Percentiles rank a stretch among this genome's conserved stretches.
Evolutionary conservation across 2,113 vertebrate species (phyloP).

Genomic region (Motacilla alba): DNA sequence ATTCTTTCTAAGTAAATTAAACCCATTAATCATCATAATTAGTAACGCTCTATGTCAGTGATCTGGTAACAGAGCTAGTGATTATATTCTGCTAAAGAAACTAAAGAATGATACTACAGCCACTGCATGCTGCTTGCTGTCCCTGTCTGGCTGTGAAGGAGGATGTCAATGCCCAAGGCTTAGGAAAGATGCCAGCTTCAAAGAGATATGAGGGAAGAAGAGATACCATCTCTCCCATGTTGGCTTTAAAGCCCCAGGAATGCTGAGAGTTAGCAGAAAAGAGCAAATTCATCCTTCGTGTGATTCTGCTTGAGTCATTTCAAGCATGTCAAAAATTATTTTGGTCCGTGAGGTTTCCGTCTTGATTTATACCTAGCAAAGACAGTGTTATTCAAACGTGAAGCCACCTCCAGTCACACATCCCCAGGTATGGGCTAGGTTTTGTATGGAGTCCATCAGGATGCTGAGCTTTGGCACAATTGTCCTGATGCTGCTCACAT

Average conservation of each 20-base stretch:
- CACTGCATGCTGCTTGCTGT: not conserved
- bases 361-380: not conserved
- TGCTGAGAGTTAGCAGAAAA: not conserved
- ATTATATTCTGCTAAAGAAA: slow-evolving; percentile 21
- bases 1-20: slow-evolving; percentile 69
- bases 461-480: not conserved
- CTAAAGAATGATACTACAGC: not conserved
- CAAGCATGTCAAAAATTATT: not conserved
- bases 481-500: not conserved
- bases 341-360: not conserved
- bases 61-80: slow-evolving; percentile 31
- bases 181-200: not conserved
- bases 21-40: slow-evolving; percentile 70
- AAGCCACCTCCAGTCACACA: not conserved
- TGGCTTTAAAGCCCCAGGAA: not conserved
- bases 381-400: not conserved
- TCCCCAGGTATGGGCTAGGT: not conserved
- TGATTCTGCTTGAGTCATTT: not conserved
- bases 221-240: not conserved
- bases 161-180: not conserved
- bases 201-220: not conserved
- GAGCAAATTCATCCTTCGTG: not conserved
- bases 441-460: not conserved
- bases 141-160: not conserved
- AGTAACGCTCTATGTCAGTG: slow-evolving; percentile 43